These are phyloP conservation scores for Bhutanitis thaidina DNA, from an alignment of 2,888 invertebrate genomes.

Conservation along the genomic window DNA sequence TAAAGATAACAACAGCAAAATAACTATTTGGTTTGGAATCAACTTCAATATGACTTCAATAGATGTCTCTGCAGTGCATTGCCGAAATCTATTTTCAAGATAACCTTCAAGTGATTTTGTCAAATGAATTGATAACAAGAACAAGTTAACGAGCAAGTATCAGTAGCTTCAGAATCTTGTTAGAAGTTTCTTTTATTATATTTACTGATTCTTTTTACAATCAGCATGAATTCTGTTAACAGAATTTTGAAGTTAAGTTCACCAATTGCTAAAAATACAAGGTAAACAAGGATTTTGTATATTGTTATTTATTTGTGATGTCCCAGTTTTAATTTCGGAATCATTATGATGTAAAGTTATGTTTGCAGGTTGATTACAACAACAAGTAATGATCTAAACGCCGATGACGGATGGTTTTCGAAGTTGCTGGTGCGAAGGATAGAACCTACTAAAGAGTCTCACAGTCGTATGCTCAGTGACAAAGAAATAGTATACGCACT, in stretches of 20 bases:
- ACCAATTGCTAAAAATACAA: constrained; percentile 56
- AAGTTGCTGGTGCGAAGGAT: constrained; percentile 94
- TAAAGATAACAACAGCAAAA: too few species aligned
- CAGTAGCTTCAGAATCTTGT: constrained; percentile 26
- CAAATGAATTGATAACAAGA: constrained; percentile 68
- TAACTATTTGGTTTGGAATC: too few species aligned
- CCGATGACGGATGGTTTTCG: constrained; percentile 91
- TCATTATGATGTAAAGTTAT: constrained; percentile 34
- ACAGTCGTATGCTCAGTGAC: constrained; percentile 97
- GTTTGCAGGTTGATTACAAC: constrained; percentile 66
- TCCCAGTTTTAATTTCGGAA: constrained; percentile 41
- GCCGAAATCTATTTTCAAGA: constrained; percentile 63
- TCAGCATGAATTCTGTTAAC: constrained; percentile 63
- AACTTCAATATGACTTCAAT: constrained; percentile 22
- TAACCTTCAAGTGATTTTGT: constrained; percentile 79
- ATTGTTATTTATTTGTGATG: constrained; percentile 19
- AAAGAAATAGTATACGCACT: constrained; percentile 97
- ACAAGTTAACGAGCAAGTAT: constrained; percentile 40
- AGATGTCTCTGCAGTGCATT: constrained; percentile 49
- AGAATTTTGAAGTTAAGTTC: constrained; percentile 54
- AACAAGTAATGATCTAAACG: constrained; percentile 53
- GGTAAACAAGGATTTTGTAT: constrained; percentile 41
- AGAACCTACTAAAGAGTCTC: constrained; percentile 96
- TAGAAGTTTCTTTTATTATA: constrained; percentile 25
- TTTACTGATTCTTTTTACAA: constrained; percentile 25